phyloP scores from a whole-genome alignment of 2,888 invertebrate genomes.

The Lordiphosa andalusiaca region DNA sequence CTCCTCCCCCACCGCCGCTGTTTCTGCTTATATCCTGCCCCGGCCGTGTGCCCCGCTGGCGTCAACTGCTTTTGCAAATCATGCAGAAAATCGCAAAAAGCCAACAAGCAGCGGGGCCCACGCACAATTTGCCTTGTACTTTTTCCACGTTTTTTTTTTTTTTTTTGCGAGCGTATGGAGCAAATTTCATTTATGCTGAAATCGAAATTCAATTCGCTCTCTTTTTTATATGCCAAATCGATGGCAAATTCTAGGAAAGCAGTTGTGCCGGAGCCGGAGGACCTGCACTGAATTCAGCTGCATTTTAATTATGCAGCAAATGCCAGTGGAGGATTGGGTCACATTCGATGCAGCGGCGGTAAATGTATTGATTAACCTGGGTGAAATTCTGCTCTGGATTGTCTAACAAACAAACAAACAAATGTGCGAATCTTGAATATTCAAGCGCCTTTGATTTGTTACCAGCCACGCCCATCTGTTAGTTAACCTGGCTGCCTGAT shows the following conservation, averaged over 20 bases:
- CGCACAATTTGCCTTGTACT: slow-evolving; percentile 3
- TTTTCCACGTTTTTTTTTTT: neutral
- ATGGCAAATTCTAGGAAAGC: slow-evolving; percentile 1
- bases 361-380: too few relatives aligned
- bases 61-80: slow-evolving; percentile 56
- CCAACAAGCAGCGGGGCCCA: slow-evolving; percentile 8
- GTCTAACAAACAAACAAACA: neutral
- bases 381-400: too few relatives aligned
- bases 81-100: slow-evolving; percentile 65
- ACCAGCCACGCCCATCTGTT: too few relatives aligned
- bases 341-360: too few relatives aligned
- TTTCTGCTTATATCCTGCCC: neutral
- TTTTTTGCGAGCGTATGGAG: neutral
- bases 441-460: too few relatives aligned
- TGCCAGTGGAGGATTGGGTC: slow-evolving; percentile 1
- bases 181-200: slow-evolving; percentile 55
- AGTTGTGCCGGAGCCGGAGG: too few relatives aligned
- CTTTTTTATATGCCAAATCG: slow-evolving; percentile 28
- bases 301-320: slow-evolving; percentile 36
- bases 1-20: too few relatives aligned
- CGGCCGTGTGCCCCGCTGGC: neutral
- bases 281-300: slow-evolving; percentile 9
- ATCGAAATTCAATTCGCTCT: slow-evolving; percentile 46
- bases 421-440: neutral
- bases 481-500: slow-evolving; percentile 8